These are phyloP conservation scores for Sapayoa aenigma DNA, from an alignment of 2,113 vertebrate genomes.

Conservation along the genomic window DNA sequence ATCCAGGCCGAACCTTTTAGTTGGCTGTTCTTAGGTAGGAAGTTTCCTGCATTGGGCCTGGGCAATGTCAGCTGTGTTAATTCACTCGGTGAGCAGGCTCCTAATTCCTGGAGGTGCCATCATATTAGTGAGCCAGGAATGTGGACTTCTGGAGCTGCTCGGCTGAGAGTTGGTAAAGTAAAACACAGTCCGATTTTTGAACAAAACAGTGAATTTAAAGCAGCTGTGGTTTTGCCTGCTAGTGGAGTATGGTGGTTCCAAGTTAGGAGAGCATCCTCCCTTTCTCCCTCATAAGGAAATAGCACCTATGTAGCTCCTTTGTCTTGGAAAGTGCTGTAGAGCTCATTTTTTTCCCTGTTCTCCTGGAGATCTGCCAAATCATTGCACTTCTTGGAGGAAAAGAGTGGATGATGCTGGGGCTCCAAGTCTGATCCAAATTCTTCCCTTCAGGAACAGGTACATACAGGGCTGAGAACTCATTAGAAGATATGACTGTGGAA, in stretches of 20 bases:
- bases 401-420: background rate
- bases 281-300: background rate
- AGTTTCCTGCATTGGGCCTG: accelerated
- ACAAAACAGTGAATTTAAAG: background rate
- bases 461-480: background rate
- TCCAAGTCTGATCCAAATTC: background rate
- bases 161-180: background rate
- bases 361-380: background rate
- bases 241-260: background rate
- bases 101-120: background rate
- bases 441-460: background rate
- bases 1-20: background rate
- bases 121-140: background rate
- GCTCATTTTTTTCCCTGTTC: background rate
- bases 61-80: background rate
- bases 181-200: background rate
- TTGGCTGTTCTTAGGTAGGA: background rate
- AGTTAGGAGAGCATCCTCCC: background rate
- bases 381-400: background rate
- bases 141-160: background rate
- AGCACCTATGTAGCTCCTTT: background rate
- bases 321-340: background rate
- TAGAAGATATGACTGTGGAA: background rate
- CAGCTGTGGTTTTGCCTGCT: background rate
- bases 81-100: background rate